phyloP scores from a whole-genome alignment of 1,140 invertebrate genomes.

The Panagrolaimus sp. region DNA sequence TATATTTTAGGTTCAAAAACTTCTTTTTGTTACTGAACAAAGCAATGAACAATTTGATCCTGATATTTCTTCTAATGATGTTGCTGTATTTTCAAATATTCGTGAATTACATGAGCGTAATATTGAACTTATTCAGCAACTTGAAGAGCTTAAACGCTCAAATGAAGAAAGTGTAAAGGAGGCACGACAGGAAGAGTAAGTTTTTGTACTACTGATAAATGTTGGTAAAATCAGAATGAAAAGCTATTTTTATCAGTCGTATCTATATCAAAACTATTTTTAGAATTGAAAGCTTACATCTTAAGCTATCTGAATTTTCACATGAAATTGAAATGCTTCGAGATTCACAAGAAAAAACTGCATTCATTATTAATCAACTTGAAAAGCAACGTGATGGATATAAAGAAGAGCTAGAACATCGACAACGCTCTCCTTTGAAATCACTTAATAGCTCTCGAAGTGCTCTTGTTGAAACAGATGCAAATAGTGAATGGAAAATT shows the following conservation, averaged over 20 bases:
- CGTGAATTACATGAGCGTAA: conserved; percentile 28
- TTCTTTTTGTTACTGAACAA: background rate
- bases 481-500: background rate
- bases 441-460: background rate
- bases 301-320: background rate
- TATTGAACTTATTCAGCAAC: conserved; percentile 22
- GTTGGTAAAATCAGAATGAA: no score
- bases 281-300: background rate
- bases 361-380: conserved; percentile 23
- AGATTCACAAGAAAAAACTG: conserved; percentile 20
- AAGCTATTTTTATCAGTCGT: no score
- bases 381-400: conserved; percentile 29
- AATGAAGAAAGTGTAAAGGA: conserved; percentile 24
- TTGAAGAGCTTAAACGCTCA: conserved; percentile 21
- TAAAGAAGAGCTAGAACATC: conserved; percentile 10
- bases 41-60: no score
- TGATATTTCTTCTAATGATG: no score
- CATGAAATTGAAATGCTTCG: conserved; percentile 23
- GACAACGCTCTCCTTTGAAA: background rate
- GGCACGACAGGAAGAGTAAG: conserved; percentile 26
- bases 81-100: conserved; percentile 27
- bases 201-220: background rate
- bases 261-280: no score
- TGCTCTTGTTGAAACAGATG: background rate
- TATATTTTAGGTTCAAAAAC: conserved; percentile 17